Conservation (phyloP, 2,888 invertebrate genomes). For the Eucriotettix oculatus region DNA sequence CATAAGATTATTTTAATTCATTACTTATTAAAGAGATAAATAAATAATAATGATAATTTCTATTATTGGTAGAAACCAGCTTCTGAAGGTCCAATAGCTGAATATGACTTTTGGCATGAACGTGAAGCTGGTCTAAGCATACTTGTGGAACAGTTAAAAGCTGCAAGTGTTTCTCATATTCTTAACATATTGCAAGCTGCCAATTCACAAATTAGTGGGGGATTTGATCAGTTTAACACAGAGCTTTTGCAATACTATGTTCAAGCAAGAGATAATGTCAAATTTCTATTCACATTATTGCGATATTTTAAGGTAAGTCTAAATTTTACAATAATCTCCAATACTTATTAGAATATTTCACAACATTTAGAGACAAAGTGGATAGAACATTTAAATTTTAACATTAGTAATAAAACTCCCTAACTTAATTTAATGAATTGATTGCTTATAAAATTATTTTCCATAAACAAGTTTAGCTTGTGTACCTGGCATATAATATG, state of each 20-base stretch:
- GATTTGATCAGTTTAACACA: neutral
- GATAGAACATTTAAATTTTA: too few species aligned
- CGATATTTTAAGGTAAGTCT: conserved; percentile 45
- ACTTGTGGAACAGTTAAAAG: neutral
- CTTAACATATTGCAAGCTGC: neutral
- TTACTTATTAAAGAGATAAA: too few species aligned
- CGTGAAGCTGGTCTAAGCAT: neutral
- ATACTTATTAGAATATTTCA: too few species aligned
- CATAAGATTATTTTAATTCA: too few species aligned
- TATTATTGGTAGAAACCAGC: neutral
- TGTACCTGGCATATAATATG: too few species aligned
- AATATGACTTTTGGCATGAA: neutral
- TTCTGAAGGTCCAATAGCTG: neutral
- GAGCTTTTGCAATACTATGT: conserved; percentile 43
- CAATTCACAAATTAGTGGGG: neutral
- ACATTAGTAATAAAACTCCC: too few species aligned
- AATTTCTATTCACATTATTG: conserved; percentile 57
- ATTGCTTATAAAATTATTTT: too few species aligned
- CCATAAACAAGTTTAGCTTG: too few species aligned
- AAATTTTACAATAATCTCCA: too few species aligned
- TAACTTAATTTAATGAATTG: too few species aligned
- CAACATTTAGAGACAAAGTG: too few species aligned
- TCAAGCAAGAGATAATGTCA: conserved; percentile 60
- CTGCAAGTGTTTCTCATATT: neutral
- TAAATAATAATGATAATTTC: neutral